These are phyloP conservation scores for Apis dorsata DNA, from an alignment of 1,140 invertebrate species.

Conservation along the genomic window DNA sequence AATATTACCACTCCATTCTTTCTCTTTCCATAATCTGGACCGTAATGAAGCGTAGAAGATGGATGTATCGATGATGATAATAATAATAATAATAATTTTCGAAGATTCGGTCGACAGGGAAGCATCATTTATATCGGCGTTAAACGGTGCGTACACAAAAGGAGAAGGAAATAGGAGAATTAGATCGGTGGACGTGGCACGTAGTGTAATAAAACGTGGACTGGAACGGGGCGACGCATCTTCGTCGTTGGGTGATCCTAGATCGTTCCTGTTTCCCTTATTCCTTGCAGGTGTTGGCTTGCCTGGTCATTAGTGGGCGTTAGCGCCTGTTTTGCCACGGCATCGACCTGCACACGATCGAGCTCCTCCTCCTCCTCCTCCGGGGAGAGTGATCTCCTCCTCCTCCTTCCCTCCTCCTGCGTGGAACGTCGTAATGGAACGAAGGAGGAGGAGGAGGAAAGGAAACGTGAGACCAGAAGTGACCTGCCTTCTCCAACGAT, in stretches of 20 bases:
- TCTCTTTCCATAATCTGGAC: too few species aligned
- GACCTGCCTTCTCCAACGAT: constrained; percentile 47
- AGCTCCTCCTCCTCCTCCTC: too few species aligned
- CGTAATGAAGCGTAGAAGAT: too few species aligned
- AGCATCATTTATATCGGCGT: not conserved
- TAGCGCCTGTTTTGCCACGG: constrained; percentile 34
- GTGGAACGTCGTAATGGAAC: constrained; percentile 29
- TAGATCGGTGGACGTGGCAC: constrained; percentile 33
- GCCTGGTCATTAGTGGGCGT: constrained; percentile 43
- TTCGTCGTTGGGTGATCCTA: not conserved
- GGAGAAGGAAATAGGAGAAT: not conserved
- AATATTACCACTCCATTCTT: too few species aligned
- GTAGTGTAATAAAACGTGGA: constrained; percentile 48
- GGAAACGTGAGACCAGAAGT: constrained; percentile 25
- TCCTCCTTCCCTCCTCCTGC: not conserved
- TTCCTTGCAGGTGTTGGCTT: constrained; percentile 29
- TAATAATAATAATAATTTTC: not conserved
- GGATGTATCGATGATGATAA: too few species aligned
- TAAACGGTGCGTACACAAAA: not conserved
- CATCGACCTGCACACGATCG: too few species aligned
- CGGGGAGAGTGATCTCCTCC: too few species aligned
- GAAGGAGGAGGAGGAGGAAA: constrained; percentile 14
- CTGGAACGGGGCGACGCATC: constrained; percentile 9
- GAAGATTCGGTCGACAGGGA: not conserved
- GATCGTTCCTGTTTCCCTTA: constrained; percentile 9